Conservation (phyloP, 1,140 invertebrate genomes). For the Schlechtendalia chinensis region DNA sequence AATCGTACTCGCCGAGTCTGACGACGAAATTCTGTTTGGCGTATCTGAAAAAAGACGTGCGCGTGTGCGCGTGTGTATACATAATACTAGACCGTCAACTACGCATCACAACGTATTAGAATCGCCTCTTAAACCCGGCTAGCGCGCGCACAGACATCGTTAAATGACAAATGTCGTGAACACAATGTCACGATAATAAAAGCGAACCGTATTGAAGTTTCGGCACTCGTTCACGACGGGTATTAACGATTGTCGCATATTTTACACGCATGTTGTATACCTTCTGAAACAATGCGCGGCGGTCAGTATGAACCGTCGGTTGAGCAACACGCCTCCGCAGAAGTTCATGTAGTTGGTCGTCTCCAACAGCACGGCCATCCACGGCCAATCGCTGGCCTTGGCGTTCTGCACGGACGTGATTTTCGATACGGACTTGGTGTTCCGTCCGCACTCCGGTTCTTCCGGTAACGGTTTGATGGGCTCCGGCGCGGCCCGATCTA, state of each 20-base stretch:
- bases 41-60: constrained; percentile 30
- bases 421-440: constrained; percentile 71
- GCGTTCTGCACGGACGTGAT: constrained; percentile 73
- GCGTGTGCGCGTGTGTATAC: no score
- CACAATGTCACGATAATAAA: no score
- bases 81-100: no score
- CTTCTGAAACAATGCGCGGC: constrained; percentile 77
- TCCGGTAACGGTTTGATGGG: constrained; percentile 25
- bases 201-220: no score
- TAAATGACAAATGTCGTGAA: no score
- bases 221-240: no score
- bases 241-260: no score
- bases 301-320: constrained; percentile 72
- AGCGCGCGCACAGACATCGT: no score
- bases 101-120: no score
- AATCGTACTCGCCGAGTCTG: constrained; percentile 54
- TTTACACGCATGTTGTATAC: constrained; percentile 39
- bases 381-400: constrained; percentile 73
- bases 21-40: constrained; percentile 49
- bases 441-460: constrained; percentile 62
- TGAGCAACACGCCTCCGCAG: constrained; percentile 78
- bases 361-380: constrained; percentile 75
- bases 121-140: no score
- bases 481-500: constrained; percentile 15
- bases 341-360: constrained; percentile 71